Conservation (phyloP, 2,113 vertebrate genomes). For the Bagarius yarrelli region DNA sequence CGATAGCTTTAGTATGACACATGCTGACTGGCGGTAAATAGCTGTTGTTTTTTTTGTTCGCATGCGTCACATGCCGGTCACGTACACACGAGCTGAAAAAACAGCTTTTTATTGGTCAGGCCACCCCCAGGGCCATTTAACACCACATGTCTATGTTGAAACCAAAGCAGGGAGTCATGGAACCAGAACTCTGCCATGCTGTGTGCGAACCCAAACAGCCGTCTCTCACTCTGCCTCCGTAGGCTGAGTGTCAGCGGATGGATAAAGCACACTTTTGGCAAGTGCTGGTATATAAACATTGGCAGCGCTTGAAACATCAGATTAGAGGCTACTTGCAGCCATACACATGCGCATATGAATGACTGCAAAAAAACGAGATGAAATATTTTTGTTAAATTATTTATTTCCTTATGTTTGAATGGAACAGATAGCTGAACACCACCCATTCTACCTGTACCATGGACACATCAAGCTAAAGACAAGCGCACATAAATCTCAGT, state of each 20-base stretch:
- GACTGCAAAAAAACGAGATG: not conserved
- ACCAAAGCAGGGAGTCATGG: conserved; percentile 30
- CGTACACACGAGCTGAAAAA: not conserved
- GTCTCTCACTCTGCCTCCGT: conserved; percentile 16
- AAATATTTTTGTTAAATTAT: not conserved
- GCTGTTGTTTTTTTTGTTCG: not conserved
- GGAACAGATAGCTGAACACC: not conserved
- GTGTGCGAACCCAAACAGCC: conserved; percentile 40
- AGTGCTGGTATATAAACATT: conserved; percentile 25
- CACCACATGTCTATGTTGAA: conserved; percentile 36
- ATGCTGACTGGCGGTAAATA: not conserved
- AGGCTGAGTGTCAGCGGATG: conserved; percentile 22
- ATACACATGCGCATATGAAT: conserved; percentile 9
- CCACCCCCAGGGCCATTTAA: conserved; percentile 31
- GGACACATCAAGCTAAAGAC: not conserved
- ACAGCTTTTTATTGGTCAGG: conserved; percentile 19
- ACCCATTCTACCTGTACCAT: not conserved
- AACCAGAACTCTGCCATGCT: conserved; percentile 40
- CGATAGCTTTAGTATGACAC: not conserved
- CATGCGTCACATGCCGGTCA: not conserved
- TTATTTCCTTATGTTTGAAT: not conserved
- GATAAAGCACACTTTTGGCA: conserved; percentile 34
- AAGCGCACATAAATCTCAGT: conserved; percentile 24
- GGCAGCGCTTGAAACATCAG: conserved; percentile 32
- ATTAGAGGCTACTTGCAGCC: not conserved